These are phyloP conservation scores for Balanococcus diminutus DNA, from an alignment of 2,888 invertebrate genomes.

Conservation along the genomic window DNA sequence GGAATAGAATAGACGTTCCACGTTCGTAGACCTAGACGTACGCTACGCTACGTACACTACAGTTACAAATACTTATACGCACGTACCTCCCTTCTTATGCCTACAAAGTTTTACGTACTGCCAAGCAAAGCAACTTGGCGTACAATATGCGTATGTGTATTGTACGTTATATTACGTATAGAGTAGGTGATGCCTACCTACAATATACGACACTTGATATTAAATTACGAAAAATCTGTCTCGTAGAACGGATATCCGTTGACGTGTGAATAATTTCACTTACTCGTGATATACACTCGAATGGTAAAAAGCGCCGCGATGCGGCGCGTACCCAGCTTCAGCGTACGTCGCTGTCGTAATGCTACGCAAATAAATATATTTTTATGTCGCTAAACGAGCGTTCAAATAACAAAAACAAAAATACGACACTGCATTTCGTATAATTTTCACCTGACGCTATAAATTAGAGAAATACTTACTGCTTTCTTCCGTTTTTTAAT, in stretches of 20 bases:
- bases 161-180: not conserved
- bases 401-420: conserved; percentile 5
- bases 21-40: not conserved
- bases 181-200: not conserved
- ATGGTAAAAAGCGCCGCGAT: not conserved
- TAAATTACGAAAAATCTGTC: conserved; percentile 31
- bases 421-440: not conserved
- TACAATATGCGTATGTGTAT: not conserved
- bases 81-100: not conserved
- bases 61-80: too few species aligned
- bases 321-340: too few species aligned
- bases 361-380: not conserved
- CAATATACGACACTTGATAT: conserved; percentile 23
- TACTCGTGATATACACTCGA: not conserved
- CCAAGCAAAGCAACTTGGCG: not conserved
- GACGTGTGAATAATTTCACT: conserved; percentile 27
- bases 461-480: conserved; percentile 19
- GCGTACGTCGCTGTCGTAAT: too few species aligned
- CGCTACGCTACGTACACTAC: not conserved
- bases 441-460: conserved; percentile 17
- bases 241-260: conserved; percentile 7
- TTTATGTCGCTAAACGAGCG: conserved; percentile 2
- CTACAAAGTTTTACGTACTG: not conserved
- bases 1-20: not conserved
- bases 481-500: conserved; percentile 22